phyloP scores from a whole-genome alignment of 2,113 vertebrate species.

The Seriola rivoliana region DNA sequence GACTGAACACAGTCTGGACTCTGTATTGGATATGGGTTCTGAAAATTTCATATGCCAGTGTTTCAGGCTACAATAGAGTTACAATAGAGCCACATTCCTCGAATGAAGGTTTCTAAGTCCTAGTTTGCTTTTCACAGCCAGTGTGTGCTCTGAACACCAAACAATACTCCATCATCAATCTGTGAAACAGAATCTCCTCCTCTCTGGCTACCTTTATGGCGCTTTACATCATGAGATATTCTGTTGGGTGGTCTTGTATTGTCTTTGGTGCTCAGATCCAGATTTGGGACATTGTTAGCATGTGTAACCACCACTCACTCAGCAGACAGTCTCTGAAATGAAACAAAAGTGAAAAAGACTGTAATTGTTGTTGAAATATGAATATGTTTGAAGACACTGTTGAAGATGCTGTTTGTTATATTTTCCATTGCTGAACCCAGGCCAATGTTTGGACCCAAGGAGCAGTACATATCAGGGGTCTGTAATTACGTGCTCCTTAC shows the following conservation, averaged over 20 bases:
- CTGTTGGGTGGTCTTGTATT: constrained; percentile 61
- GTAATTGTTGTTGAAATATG: constrained; percentile 79
- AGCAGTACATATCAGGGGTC: constrained; percentile 79
- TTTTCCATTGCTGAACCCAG: constrained; percentile 66
- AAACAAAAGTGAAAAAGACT: constrained; percentile 67
- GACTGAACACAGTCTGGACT: constrained; percentile 50
- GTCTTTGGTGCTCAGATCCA: constrained; percentile 68
- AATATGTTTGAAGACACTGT: constrained; percentile 86
- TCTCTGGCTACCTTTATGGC: constrained; percentile 77
- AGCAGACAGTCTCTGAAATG: constrained; percentile 54
- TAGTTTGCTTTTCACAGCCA: constrained; percentile 54
- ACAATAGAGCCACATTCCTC: constrained; percentile 17
- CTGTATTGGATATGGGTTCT: constrained; percentile 38
- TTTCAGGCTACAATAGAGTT: constrained; percentile 35
- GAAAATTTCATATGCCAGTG: constrained; percentile 14
- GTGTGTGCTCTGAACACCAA: constrained; percentile 67
- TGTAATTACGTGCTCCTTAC: constrained; percentile 68
- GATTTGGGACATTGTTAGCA: constrained; percentile 52
- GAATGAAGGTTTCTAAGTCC: constrained; percentile 22
- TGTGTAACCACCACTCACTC: constrained; percentile 70
- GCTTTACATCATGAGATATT: constrained; percentile 61
- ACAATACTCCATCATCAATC: constrained; percentile 69
- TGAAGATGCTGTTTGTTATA: constrained; percentile 78
- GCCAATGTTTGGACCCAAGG: constrained; percentile 73
- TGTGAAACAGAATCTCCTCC: constrained; percentile 76